Base-by-base conservation (phyloP, 1,140 invertebrate species). In the Drosophila tropicalis region DNA sequence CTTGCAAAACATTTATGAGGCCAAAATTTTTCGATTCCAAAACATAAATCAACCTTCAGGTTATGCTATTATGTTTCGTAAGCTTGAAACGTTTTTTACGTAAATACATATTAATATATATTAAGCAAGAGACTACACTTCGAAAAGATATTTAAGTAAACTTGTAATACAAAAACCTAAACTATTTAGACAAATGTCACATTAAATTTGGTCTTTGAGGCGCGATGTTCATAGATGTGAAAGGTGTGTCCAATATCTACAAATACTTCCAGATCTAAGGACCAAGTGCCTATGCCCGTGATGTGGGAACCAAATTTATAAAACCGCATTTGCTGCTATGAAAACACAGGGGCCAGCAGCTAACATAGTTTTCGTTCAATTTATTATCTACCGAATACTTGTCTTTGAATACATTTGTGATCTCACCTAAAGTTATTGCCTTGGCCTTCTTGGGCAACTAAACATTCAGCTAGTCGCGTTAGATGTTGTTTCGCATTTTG, bases 301-400 rank as follows among this genome's bases (percentile, higher is more conserved):
- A 91, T 77, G 22, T 90, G 79, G 5, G 90, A 91, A 7, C 90
- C 90, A 63, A 91, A 91, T 57, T 83, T 90, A 63, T 91, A 90
- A 1, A 91, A 62, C 10, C 80, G 85, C 6, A 90, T 25, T 7
- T 39, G 32, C 10, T 86, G 41, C 29, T 65, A 65, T 0, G 70
- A 70, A 60, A 90, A 89, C 6, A 61, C 17, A 0, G 87, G 84
- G 10, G 62, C 12, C 5, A 91, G 32, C 12, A 83, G 36, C 3
- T 61, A 63, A n/a, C 69, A 55, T 7, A 91, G 39, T 41, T 89
- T 79, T 12, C 66, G 63, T 25, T 91, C 90, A 36, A 91, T 91
- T 5, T 63, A 62, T 90, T 81, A 0, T 81, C 90, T 3, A 91
- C 67, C 5, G 73, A 65, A 54, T 90, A 74, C 51, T 79, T 81